Evolutionary conservation across 2,797 vertebrate species (phyloP).

Genomic region (Notolepis coatsorum): DNA sequence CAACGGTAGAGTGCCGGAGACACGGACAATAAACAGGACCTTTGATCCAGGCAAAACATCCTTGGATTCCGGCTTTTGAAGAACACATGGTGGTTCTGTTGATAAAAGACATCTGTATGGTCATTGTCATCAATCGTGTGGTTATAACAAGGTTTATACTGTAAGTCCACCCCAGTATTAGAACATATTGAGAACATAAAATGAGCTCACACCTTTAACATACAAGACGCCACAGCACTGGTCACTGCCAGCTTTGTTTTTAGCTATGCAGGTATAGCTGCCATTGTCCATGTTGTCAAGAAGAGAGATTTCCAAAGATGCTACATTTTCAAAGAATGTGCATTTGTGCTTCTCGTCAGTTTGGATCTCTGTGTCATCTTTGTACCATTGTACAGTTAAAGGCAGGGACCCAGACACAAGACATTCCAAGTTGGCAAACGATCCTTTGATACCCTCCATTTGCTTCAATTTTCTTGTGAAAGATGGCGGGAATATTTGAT

Average conservation of each 20-base stretch:
- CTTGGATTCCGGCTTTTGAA: conserved; percentile 88
- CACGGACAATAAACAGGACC: conserved; percentile 85
- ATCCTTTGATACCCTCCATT: conserved; percentile 91
- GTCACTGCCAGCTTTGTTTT: conserved; percentile 91
- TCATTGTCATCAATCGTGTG: background rate
- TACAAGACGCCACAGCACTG: conserved; percentile 92
- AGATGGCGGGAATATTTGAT: conserved; percentile 92
- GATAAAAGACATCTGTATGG: conserved; percentile 33
- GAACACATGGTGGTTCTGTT: conserved; percentile 88
- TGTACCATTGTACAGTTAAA: conserved; percentile 90
- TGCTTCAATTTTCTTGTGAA: conserved; percentile 91
- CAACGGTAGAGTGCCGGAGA: conserved; percentile 86
- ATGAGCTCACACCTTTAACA: conserved; percentile 91
- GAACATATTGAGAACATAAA: background rate
- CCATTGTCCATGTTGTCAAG: conserved; percentile 90
- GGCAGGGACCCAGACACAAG: conserved; percentile 92
- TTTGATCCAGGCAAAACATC: conserved; percentile 85
- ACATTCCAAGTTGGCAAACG: conserved; percentile 89
- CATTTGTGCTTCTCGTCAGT: conserved; percentile 92
- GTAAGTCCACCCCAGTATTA: background rate
- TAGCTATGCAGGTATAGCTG: conserved; percentile 93
- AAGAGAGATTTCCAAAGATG: conserved; percentile 92
- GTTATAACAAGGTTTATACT: background rate
- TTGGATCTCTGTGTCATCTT: conserved; percentile 88
- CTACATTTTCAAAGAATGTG: conserved; percentile 96